Evolutionary conservation across 2,888 invertebrate species (phyloP).

Genomic region (Sphinx pinastri): DNA sequence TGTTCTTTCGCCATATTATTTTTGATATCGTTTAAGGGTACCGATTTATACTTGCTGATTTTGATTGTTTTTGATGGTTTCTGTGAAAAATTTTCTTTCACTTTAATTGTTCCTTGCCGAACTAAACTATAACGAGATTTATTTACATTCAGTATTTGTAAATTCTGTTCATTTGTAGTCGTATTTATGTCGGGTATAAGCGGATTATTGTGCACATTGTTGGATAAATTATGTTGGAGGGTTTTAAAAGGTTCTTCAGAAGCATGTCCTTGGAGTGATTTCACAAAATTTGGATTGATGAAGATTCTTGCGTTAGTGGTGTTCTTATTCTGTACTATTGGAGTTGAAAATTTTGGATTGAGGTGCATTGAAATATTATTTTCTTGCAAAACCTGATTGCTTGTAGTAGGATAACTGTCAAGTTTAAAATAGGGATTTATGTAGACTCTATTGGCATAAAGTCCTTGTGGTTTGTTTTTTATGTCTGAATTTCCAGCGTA

Average conservation of each 20-base stretch:
- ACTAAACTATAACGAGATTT: constrained; percentile 64
- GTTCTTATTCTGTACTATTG: constrained; percentile 36
- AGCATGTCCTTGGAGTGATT: not conserved
- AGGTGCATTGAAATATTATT: constrained; percentile 52
- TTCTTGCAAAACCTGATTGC: constrained; percentile 32
- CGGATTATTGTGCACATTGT: not conserved
- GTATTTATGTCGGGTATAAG: not conserved
- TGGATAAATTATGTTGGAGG: not conserved
- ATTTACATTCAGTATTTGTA: constrained; percentile 33
- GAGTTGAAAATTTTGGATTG: constrained; percentile 63
- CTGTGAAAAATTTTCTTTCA: constrained; percentile 28
- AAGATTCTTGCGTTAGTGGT: constrained; percentile 63
- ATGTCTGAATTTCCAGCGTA: constrained; percentile 31
- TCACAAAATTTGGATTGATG: constrained; percentile 76
- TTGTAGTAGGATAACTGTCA: constrained; percentile 35
- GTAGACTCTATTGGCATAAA: constrained; percentile 60
- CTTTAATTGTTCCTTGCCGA: constrained; percentile 47
- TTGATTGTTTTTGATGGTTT: constrained; percentile 56
- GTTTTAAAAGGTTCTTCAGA: not conserved
- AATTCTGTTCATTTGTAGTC: constrained; percentile 7
- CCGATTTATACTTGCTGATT: constrained; percentile 71
- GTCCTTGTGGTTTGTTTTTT: constrained; percentile 38
- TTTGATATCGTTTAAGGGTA: constrained; percentile 59
- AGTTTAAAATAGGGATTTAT: constrained; percentile 72
- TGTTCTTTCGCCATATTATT: constrained; percentile 42